Evolutionary conservation across 2,113 vertebrate genomes (phyloP).

Genomic region (Ammodytes marinus): DNA sequence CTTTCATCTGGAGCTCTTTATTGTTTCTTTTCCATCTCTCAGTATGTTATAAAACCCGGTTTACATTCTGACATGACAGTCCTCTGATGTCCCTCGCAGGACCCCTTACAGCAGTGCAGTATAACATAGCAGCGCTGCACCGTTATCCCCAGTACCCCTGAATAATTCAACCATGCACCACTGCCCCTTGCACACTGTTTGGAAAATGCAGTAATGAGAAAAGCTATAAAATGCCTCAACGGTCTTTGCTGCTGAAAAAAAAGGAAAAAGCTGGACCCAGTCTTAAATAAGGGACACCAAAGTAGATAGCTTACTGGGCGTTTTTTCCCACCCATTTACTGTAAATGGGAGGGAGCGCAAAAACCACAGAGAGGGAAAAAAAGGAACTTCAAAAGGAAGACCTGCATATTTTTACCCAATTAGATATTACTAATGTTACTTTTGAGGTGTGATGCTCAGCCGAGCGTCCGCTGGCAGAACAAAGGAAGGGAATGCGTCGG

Average conservation of each 20-base stretch:
- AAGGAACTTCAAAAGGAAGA: constrained; percentile 73
- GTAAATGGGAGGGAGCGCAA: constrained; percentile 33
- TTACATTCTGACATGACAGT: constrained; percentile 88
- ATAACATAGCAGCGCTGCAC: constrained; percentile 84
- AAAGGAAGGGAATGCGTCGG: constrained; percentile 63
- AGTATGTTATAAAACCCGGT: constrained; percentile 89
- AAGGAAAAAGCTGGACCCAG: constrained; percentile 18
- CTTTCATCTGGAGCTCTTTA: constrained; percentile 80
- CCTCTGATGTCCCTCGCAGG: constrained; percentile 88
- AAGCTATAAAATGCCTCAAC: constrained; percentile 89
- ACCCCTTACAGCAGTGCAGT: constrained; percentile 88
- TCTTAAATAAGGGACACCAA: constrained; percentile 55
- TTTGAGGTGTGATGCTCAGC: constrained; percentile 76
- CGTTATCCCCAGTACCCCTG: constrained; percentile 88
- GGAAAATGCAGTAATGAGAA: constrained; percentile 93
- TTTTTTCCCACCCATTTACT: constrained; percentile 57
- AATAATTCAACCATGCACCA: constrained; percentile 94
- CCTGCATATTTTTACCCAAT: constrained; percentile 76
- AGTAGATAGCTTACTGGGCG: constrained; percentile 35
- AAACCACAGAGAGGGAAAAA: constrained; percentile 41
- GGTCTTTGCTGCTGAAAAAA: constrained; percentile 49
- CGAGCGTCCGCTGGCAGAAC: constrained; percentile 72
- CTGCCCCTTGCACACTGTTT: constrained; percentile 90
- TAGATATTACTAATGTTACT: constrained; percentile 84
- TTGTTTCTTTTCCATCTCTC: constrained; percentile 52